Base-by-base conservation (phyloP, 2,797 vertebrate species). In the Lutjanus campechanus region DNA sequence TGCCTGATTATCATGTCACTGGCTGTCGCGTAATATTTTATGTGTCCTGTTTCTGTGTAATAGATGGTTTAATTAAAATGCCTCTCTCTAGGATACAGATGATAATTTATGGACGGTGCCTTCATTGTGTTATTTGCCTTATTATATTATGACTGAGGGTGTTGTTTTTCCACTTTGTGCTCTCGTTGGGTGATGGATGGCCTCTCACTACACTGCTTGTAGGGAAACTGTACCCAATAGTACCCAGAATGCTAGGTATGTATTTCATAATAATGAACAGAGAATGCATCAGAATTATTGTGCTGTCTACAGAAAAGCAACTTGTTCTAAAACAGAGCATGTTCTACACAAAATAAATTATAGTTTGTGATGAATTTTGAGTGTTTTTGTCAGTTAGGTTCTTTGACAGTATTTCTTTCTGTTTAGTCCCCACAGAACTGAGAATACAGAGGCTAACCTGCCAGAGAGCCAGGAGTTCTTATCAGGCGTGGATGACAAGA, bases 391-490 rank as follows among this genome's bases (percentile, higher is more conserved):
- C 8, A 29, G 25, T 41, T 22, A 63, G 46, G 19, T 66, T 66
- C 43, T 77, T 69, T 77, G 54, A 69, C 17, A 8, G 1, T 46
- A 20, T 74, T 79, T 82, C 2, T 81, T 40, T 71, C 19, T 16
- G 3, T 88, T 89, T 64, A 94, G 89, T 88, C 71, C 90, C 56
- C 84, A 82, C 93, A 98, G 95, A 92, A 93, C 94, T 61, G 96
- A 96, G 78, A 96, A 96, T 50, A 80, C 93, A 46, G 96, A 95
- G 29, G 90, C 90, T 15, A 93, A 94, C 3, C 76, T 86, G 16
- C 94, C 93, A 0, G 98, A 97, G 85, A 95, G 95, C 79, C 95
- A 96, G 77, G 97, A 96, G 85, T 98, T 98, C 91, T 84, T 97
- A 41, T 96, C 97, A 53, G 96, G 95, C 0, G 63, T 91, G 0